Evolutionary conservation across 2,113 vertebrate species (phyloP).

Genomic region (Emydocephalus ijimae): DNA sequence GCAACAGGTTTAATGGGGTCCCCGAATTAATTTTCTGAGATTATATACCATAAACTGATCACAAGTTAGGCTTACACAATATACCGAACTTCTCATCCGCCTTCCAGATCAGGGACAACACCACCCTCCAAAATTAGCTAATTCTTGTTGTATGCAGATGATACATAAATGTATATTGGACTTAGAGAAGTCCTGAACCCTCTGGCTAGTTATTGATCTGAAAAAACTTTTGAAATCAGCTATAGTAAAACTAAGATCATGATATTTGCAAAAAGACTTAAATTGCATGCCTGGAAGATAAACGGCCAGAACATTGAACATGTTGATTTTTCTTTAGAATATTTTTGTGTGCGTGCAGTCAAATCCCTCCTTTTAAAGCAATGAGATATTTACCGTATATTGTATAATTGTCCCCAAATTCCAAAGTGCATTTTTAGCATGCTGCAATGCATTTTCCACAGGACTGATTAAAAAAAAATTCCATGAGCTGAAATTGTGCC

Average conservation of each 20-base stretch:
- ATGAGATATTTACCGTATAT: not conserved
- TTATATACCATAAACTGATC: not conserved
- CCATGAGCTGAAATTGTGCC: not conserved
- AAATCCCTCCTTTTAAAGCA: not conserved
- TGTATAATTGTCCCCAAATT: not conserved
- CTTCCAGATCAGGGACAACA: not conserved
- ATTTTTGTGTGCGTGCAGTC: not conserved
- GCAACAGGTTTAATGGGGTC: not conserved
- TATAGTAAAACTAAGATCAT: not conserved
- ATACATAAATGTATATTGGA: not conserved
- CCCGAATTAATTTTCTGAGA: not conserved
- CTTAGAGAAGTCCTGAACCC: not conserved
- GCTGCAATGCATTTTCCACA: not conserved
- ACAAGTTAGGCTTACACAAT: not conserved
- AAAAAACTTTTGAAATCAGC: not conserved
- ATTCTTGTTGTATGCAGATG: not conserved
- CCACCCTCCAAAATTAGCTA: not conserved
- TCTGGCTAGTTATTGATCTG: not conserved
- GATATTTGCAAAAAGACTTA: not conserved
- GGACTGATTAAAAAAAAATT: not conserved
- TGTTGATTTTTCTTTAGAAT: not conserved
- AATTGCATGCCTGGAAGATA: not conserved
- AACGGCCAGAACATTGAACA: not conserved
- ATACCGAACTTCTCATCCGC: not conserved
- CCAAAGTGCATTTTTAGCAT: not conserved